A percentile compares a stretch with the other conserved stretches of the same genome.
phyloP scores from a whole-genome alignment of 2,797 vertebrate species.

The Steatocranus sp. region DNA sequence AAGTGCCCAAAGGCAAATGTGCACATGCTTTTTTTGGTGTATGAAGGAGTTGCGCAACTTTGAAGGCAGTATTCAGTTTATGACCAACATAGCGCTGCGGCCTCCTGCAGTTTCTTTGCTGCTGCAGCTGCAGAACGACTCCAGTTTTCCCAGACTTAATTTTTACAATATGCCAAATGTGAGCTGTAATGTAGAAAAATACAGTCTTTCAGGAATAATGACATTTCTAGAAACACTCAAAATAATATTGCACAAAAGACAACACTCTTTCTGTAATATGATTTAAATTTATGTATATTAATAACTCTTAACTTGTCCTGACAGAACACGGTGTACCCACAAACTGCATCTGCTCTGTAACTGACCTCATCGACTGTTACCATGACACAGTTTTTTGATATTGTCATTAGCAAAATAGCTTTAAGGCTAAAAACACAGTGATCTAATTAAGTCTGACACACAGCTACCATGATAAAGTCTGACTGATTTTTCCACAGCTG shows the following conservation, averaged over 20 bases:
- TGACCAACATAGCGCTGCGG: background rate
- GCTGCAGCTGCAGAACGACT: background rate
- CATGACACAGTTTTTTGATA: background rate
- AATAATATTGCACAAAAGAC: background rate
- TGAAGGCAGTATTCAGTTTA: background rate
- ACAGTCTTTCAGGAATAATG: background rate
- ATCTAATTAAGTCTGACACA: background rate
- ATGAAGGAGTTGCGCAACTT: background rate
- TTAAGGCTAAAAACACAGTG: background rate
- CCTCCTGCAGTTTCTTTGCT: background rate
- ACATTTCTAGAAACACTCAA: background rate
- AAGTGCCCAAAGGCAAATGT: background rate
- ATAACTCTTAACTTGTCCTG: background rate
- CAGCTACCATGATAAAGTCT: background rate
- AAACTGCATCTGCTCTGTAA: background rate
- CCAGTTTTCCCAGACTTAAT: background rate
- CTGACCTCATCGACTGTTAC: background rate
- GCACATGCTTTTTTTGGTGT: background rate
- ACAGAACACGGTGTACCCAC: background rate
- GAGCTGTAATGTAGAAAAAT: background rate
- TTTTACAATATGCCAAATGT: background rate
- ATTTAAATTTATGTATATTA: background rate
- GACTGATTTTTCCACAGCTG: background rate
- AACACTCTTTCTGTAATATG: background rate
- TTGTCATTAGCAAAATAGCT: background rate